Base-by-base conservation (phyloP, 1,140 invertebrate genomes). In the Phymastichus coffea region DNA sequence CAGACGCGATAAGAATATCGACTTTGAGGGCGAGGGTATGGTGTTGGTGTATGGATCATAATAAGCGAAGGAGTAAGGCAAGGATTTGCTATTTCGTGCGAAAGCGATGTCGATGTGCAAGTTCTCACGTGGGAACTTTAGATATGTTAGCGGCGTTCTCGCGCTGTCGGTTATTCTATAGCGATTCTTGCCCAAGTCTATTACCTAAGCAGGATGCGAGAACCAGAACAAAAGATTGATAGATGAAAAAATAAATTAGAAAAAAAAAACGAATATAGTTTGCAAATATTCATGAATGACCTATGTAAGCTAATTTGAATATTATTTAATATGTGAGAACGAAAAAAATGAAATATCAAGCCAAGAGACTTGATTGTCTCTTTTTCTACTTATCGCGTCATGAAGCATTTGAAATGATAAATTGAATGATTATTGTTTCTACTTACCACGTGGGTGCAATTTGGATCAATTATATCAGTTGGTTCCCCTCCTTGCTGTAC, bases 371-470 rank as follows among this genome's bases (percentile, higher is more conserved):
- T 28, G 10, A 26, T 28, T 10, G 6, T 4, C 23, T 17, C n/a
- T 35, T 20, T 26, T 49, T 49, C 41, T 23, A 33, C 28, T 8
- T 14, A 46, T 15, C 33, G 38, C 23, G 25, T 12, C 6, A 25
- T 56, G 14, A 28, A 33, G 10, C 28, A 28, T 53, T 63, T n/a
- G n/a, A n/a, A n/a, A n/a, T n/a, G n/a, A n/a, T n/a, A n/a, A n/a
- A n/a, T n/a, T n/a, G n/a, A n/a, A n/a, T n/a, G n/a, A n/a, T n/a
- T n/a, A n/a, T n/a, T n/a, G n/a, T n/a, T n/a, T n/a, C n/a, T 56
- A 86, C 83, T 91, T 83, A 97, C 94, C 67, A 97, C 86, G 80
- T 98, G 95, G 7, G 93, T 93, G 71, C 91, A 93, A 65, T 86
- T 84, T 28, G 88, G 83, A 84, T 95, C 92, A 61, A 91, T 88